Percentiles rank a stretch among this genome's conserved stretches.
Evolutionary conservation across 1,140 invertebrate species (phyloP).

Genomic region (Aphelinus certus): DNA sequence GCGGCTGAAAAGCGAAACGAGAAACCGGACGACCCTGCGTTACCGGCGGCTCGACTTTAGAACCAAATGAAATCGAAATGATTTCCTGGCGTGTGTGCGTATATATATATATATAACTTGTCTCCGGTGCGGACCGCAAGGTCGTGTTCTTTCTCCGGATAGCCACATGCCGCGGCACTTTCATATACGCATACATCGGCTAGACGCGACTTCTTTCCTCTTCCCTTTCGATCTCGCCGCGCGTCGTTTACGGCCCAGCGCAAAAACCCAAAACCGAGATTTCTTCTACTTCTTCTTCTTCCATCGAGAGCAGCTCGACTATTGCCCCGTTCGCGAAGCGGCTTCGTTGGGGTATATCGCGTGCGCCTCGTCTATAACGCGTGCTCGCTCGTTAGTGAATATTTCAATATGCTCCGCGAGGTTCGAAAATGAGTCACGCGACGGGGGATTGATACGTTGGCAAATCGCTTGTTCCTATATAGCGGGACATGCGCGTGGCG

Average conservation of each 20-base stretch:
- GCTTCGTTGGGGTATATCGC: too few species aligned
- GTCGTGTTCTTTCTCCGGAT: conserved; percentile 53
- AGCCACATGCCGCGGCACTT: conserved; percentile 35
- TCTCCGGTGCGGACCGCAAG: conserved; percentile 43
- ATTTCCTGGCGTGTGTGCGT: conserved; percentile 42
- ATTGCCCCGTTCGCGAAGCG: too few species aligned
- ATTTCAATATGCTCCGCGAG: too few species aligned
- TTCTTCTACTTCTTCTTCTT: too few species aligned
- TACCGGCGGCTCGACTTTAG: conserved; percentile 20
- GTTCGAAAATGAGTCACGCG: too few species aligned
- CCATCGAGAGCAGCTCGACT: neutral
- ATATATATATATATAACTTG: too few species aligned
- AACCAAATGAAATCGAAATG: conserved; percentile 56
- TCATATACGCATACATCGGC: conserved; percentile 41
- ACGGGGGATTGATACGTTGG: too few species aligned
- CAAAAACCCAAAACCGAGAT: too few species aligned
- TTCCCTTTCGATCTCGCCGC: neutral
- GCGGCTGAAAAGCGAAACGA: neutral
- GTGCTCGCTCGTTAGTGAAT: too few species aligned
- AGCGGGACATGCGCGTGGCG: too few species aligned
- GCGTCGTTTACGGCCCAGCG: conserved; percentile 4
- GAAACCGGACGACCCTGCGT: conserved; percentile 40
- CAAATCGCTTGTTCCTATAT: too few species aligned
- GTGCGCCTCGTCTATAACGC: too few species aligned
- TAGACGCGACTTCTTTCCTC: neutral